These are phyloP conservation scores for Rousettus leschenaultii DNA, from an alignment of 2,113 vertebrate species.

Conservation along the genomic window DNA sequence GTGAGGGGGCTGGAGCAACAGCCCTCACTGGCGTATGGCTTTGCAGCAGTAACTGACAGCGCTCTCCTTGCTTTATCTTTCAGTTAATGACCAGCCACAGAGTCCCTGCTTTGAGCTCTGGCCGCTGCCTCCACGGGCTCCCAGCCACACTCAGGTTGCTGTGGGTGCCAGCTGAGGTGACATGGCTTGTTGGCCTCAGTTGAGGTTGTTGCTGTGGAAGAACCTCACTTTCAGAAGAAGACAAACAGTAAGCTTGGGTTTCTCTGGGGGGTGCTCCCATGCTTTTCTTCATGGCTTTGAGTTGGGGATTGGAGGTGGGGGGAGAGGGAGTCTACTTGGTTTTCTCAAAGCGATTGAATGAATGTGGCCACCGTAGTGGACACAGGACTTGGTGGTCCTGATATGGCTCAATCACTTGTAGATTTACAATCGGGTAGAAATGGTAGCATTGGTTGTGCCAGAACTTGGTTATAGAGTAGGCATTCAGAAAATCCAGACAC, in stretches of 20 bases:
- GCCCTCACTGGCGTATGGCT: neutral
- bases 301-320: neutral
- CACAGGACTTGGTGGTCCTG: neutral
- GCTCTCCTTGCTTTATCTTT: constrained; percentile 64
- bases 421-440: neutral
- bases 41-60: constrained; percentile 9
- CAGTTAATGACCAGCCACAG: constrained; percentile 87
- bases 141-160: constrained; percentile 61
- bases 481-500: constrained; percentile 3
- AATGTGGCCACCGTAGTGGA: neutral
- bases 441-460: neutral
- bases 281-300: neutral
- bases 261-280: neutral
- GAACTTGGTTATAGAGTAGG: constrained; percentile 8
- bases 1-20: constrained; percentile 26
- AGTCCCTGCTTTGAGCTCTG: constrained; percentile 74
- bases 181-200: constrained; percentile 92
- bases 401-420: neutral
- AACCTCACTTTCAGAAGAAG: constrained; percentile 95
- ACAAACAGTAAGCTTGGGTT: constrained; percentile 90
- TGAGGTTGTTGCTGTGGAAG: constrained; percentile 97
- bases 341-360: neutral
- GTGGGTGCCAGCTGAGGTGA: constrained; percentile 74
- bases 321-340: neutral
- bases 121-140: constrained; percentile 67